Conservation (phyloP, 2,888 invertebrate genomes). For the Xylota sylvarum region DNA sequence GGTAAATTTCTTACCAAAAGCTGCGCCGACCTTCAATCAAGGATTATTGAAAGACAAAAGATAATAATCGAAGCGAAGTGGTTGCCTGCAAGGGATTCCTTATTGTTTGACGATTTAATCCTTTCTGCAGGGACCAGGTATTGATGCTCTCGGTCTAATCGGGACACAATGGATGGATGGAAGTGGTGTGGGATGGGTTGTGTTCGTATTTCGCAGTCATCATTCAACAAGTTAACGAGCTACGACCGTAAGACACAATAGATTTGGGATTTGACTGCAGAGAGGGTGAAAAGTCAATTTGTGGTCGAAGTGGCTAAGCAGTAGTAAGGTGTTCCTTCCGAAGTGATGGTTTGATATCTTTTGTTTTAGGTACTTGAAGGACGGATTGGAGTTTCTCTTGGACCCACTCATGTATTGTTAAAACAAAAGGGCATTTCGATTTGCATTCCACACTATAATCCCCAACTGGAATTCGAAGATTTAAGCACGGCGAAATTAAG, state of each 20-base stretch:
- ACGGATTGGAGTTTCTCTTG: too few relatives aligned
- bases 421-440: too few relatives aligned
- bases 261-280: constrained; percentile 2
- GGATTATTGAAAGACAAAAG: constrained; percentile 69
- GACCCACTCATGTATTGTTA: too few relatives aligned
- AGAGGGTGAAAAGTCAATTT: constrained; percentile 39
- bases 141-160: constrained; percentile 39
- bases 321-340: background rate
- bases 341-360: background rate
- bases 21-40: constrained; percentile 53
- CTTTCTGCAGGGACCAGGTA: constrained; percentile 33
- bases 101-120: constrained; percentile 67
- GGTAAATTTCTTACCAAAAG: background rate
- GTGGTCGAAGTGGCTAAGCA: constrained; percentile 7
- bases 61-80: constrained; percentile 45
- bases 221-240: constrained; percentile 29
- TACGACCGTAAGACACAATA: constrained; percentile 38
- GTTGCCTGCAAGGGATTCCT: constrained; percentile 49
- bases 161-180: constrained; percentile 42
- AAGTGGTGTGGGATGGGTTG: background rate
- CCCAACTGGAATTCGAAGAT: too few relatives aligned
- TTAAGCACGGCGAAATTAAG: too few relatives aligned
- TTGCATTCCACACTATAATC: too few relatives aligned
- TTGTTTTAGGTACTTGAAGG: background rate
- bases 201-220: background rate